Evolutionary conservation across 2,888 invertebrate species (phyloP).

Genomic region (Drosophila algonquin): DNA sequence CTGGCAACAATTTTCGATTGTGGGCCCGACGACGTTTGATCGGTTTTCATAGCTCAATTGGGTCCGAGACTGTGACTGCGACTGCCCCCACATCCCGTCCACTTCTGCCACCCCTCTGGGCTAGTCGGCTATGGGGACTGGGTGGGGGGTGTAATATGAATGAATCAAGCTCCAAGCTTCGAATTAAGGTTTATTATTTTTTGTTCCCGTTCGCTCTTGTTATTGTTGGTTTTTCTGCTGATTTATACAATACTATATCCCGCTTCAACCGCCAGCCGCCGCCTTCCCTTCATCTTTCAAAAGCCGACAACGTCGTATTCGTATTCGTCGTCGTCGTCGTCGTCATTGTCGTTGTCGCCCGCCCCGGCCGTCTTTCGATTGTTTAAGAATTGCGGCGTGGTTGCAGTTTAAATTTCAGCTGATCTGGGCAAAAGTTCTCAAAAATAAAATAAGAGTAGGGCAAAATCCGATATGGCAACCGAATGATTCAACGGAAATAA

Average conservation of each 20-base stretch:
- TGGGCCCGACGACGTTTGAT: slow-evolving; percentile 53
- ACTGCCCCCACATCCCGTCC: background rate
- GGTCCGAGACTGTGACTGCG: slow-evolving; percentile 20
- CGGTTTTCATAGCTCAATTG: slow-evolving; percentile 74
- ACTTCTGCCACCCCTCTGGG: slow-evolving; percentile 15
- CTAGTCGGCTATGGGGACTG: background rate
- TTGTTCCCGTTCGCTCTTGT: slow-evolving; percentile 38
- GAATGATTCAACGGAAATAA: slow-evolving; percentile 60
- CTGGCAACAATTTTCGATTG: slow-evolving; percentile 72
- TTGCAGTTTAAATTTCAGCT: slow-evolving; percentile 72
- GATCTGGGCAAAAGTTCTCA: slow-evolving; percentile 57
- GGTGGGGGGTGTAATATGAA: slow-evolving; percentile 51
- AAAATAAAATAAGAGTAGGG: slow-evolving; percentile 18
- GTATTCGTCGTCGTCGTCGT: slow-evolving; percentile 24
- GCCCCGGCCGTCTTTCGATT: slow-evolving; percentile 44
- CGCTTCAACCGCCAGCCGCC: slow-evolving; percentile 15
- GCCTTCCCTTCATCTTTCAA: slow-evolving; percentile 16
- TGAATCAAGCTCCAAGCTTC: slow-evolving; percentile 73
- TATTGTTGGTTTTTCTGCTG: slow-evolving; percentile 60
- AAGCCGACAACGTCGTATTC: slow-evolving; percentile 28
- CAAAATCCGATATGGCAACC: slow-evolving; percentile 42
- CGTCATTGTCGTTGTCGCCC: slow-evolving; percentile 25
- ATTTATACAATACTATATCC: slow-evolving; percentile 69
- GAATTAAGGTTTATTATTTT: slow-evolving; percentile 76
- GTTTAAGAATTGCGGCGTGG: slow-evolving; percentile 75